Evolutionary conservation across 2,797 vertebrate genomes (phyloP).

Genomic region (Urocyon cinereoargenteus): DNA sequence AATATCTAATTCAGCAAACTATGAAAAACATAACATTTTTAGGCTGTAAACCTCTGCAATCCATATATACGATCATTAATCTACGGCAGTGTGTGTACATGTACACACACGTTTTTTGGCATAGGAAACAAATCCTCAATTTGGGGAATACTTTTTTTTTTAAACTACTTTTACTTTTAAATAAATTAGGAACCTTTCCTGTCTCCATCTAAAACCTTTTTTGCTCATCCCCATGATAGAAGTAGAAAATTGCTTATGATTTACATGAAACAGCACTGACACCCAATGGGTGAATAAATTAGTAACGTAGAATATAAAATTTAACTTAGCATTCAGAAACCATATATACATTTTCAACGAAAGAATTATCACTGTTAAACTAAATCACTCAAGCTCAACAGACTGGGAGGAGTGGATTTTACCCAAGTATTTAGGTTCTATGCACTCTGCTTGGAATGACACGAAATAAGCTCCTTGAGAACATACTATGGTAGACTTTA

Average conservation of each 20-base stretch:
- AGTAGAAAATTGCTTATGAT: slow-evolving; percentile 7
- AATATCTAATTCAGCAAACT: slow-evolving; percentile 66
- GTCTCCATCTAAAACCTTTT: not conserved
- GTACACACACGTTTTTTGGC: not conserved
- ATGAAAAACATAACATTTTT: slow-evolving; percentile 45
- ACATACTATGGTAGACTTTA: not conserved
- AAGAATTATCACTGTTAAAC: slow-evolving; percentile 25
- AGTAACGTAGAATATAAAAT: slow-evolving; percentile 36
- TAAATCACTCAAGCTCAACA: not conserved
- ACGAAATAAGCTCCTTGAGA: not conserved
- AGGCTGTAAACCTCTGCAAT: slow-evolving; percentile 21
- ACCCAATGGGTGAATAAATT: slow-evolving; percentile 78
- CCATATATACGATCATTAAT: slow-evolving; percentile 52
- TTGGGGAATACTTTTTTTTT: slow-evolving; percentile 16
- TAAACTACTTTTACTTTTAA: slow-evolving; percentile 61
- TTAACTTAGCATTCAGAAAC: slow-evolving; percentile 50
- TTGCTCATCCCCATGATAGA: slow-evolving; percentile 9
- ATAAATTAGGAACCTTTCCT: not conserved
- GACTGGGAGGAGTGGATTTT: not conserved
- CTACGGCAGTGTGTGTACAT: not conserved
- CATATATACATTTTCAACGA: not conserved
- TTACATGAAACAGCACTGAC: slow-evolving; percentile 80
- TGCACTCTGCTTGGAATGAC: not conserved
- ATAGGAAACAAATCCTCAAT: slow-evolving; percentile 1
- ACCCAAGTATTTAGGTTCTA: not conserved